Evolutionary conservation across 92 coral and sea anemone species (phyloP).

Genomic region (Blastomussa wellsi): DNA sequence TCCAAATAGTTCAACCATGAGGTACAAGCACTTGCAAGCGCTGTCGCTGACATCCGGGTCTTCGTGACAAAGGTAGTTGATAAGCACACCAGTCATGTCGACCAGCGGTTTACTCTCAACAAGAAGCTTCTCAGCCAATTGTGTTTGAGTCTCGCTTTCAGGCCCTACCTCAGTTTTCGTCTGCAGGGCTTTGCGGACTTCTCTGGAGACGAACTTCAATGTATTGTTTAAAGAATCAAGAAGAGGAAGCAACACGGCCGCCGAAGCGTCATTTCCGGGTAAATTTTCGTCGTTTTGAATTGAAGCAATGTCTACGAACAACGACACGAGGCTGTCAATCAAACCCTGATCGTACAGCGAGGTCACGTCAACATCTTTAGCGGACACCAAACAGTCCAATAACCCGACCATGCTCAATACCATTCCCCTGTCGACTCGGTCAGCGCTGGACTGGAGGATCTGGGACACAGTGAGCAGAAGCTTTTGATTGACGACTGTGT

Average conservation of each 20-base stretch:
- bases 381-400: conserved; percentile 75
- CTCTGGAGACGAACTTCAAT: conserved; percentile 85
- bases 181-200: conserved; percentile 95
- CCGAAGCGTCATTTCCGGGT: conserved; percentile 36
- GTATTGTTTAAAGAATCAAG: conserved; percentile 82
- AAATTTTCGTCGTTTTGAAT: conserved; percentile 58
- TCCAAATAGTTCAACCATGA: conserved; percentile 91
- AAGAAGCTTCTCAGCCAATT: conserved; percentile 83
- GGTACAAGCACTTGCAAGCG: conserved; percentile 83
- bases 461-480: conserved; percentile 73
- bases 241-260: conserved; percentile 68
- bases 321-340: conserved; percentile 82
- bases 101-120: conserved; percentile 87
- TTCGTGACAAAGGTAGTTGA: conserved; percentile 77
- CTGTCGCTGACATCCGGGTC: conserved; percentile 86
- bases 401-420: conserved; percentile 78
- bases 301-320: conserved; percentile 76
- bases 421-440: conserved; percentile 69
- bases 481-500: conserved; percentile 71
- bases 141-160: conserved; percentile 56
- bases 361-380: conserved; percentile 69
- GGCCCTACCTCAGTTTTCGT: conserved; percentile 71
- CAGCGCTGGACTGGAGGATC: conserved; percentile 75
- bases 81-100: conserved; percentile 83
- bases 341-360: conserved; percentile 89